Conservation (phyloP, 2,113 vertebrate genomes). For the Strix aluco region DNA sequence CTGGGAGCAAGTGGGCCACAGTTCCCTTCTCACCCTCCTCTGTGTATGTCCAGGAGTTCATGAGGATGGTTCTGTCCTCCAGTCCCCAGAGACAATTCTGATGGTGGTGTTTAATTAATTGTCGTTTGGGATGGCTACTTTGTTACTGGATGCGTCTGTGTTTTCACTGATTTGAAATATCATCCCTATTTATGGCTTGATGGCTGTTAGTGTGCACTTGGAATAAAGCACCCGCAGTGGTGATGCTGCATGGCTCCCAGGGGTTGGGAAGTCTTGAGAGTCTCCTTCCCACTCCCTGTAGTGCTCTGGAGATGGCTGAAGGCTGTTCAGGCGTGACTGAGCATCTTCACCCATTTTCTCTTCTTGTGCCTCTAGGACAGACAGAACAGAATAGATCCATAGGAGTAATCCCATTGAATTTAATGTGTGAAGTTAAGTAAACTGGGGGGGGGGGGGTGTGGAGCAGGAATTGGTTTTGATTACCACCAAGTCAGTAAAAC, state of each 20-base stretch:
- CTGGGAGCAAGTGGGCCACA: neutral
- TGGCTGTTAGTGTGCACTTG: neutral
- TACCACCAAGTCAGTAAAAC: neutral
- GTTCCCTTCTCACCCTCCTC: neutral
- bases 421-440: neutral
- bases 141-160: neutral
- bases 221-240: neutral
- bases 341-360: neutral
- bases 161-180: neutral
- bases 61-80: neutral
- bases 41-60: accelerated
- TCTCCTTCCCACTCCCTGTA: neutral
- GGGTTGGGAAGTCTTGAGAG: neutral
- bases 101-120: neutral
- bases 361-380: neutral
- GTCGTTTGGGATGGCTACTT: neutral
- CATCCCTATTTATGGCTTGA: neutral
- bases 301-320: neutral
- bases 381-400: neutral
- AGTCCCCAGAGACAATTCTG: neutral
- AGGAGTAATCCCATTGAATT: neutral
- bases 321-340: neutral
- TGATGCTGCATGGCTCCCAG: neutral
- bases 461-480: neutral
- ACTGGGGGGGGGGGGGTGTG: neutral